Evolutionary conservation across 35 echinoderm and acorn worm genomes (phyloP).

Genomic region (Apostichopus japonicus): DNA sequence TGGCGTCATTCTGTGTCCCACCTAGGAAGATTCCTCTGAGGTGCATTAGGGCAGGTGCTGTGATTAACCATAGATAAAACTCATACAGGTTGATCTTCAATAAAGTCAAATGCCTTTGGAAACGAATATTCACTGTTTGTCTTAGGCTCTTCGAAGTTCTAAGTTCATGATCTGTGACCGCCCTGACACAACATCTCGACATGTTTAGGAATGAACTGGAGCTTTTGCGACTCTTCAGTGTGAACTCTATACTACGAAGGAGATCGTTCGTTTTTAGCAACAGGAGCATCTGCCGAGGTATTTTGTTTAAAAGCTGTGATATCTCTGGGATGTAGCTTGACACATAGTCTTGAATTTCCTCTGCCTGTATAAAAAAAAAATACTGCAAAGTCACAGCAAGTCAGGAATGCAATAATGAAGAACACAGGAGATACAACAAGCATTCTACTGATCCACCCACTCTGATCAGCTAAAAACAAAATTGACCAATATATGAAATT

Average conservation of each 20-base stretch:
- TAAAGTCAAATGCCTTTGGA: slow-evolving; percentile 61
- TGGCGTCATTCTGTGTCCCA: neutral
- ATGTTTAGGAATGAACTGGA: slow-evolving; percentile 99
- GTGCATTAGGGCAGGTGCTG: slow-evolving; percentile 7
- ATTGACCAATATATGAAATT: too few species aligned
- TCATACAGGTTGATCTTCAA: slow-evolving; percentile 82
- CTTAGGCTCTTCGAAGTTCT: slow-evolving; percentile 42
- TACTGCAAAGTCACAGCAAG: too few species aligned
- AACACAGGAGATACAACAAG: too few species aligned
- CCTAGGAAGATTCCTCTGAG: neutral
- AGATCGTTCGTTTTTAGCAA: slow-evolving; percentile 97
- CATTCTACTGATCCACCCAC: slow-evolving; percentile 31
- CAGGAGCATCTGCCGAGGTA: slow-evolving; percentile 94
- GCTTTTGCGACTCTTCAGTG: slow-evolving; percentile 69
- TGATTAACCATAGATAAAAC: slow-evolving; percentile 68
- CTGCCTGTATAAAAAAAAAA: slow-evolving; percentile 54
- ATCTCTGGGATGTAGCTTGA: slow-evolving; percentile 88
- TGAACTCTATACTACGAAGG: slow-evolving; percentile 86
- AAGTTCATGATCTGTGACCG: slow-evolving; percentile 76
- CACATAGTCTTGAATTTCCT: slow-evolving; percentile 73
- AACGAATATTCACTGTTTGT: slow-evolving; percentile 34
- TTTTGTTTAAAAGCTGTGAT: slow-evolving; percentile 79
- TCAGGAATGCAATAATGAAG: too few species aligned
- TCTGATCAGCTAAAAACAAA: too few species aligned
- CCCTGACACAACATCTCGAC: slow-evolving; percentile 91